Evolutionary conservation across 2,797 vertebrate genomes (phyloP), one percentile per base, ranked within the genome.

Genomic region (Cynodonichthys magdalenae): DNA sequence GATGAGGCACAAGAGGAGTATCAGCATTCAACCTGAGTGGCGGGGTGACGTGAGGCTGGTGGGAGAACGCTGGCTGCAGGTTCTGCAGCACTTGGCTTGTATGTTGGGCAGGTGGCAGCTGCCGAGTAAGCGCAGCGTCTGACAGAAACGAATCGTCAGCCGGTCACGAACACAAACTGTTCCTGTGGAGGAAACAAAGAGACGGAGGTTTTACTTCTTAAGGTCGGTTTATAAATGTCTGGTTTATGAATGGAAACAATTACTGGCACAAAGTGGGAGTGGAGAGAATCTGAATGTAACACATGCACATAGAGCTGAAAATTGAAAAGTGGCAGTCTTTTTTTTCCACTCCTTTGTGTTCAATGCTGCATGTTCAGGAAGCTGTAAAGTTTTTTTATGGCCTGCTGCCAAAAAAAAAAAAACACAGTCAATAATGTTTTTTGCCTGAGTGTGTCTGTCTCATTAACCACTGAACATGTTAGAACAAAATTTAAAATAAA

Each of bases 81-180:
- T 94, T 50, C 71, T 93, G 87, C 97, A 99, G 92, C 97, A 99
- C 87, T 96, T 96, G 0, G 78, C 36, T 0, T 28, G 85, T 2
- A 98, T 84, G 0, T 94, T 90, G 0, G 93, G 77, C 53, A 96
- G 82, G 15, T 79, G 89, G 87, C 97, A 99, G 3, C 90, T 89
- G n/a, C 95, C 93, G 17, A 98, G 90, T 69, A 91, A 84, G 42
- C 86, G 93, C 53, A 99, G 93, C 0, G 93, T 96, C 86, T 91
- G 95, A 70, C 97, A 99, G 92, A 98, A 95, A 54, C 89, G 71
- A 31, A 93, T 91, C 0, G 92, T 90, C 50, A 98, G 83, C 27
- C 88, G 94, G 72, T 99, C 94, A 0, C 86, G 94, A 52, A 92
- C 82, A 14, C 97, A 99, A n/a, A 48, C 60, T 0, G 71, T 61